These are phyloP conservation scores for Acanthurus leucopareius DNA, from an alignment of 2,797 vertebrate species.

Conservation along the genomic window DNA sequence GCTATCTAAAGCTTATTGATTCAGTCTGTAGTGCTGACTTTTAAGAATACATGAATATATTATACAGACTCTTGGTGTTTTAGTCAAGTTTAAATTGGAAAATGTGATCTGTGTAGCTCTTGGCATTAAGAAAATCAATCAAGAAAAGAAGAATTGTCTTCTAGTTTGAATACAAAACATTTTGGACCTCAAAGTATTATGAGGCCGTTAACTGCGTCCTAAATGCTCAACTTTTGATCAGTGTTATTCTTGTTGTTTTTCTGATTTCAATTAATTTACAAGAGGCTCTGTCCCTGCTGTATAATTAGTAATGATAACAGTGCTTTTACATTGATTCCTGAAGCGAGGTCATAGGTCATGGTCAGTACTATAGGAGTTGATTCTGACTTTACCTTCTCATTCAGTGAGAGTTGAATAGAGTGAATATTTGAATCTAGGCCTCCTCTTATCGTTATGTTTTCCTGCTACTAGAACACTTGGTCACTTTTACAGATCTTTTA, in stretches of 20 bases:
- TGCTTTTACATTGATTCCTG: conserved; percentile 4
- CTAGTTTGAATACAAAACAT: background rate
- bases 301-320: background rate
- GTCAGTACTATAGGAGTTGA: conserved; percentile 8
- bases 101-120: conserved; percentile 42
- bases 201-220: background rate
- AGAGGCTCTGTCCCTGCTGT: background rate
- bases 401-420: conserved; percentile 4
- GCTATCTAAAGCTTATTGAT: conserved; percentile 10
- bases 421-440: conserved; percentile 9
- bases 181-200: background rate
- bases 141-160: conserved; percentile 19
- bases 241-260: background rate
- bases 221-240: background rate
- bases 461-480: background rate
- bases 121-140: conserved; percentile 19
- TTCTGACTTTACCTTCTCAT: conserved; percentile 4
- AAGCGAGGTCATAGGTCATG: conserved; percentile 37
- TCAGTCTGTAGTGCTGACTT: conserved; percentile 35
- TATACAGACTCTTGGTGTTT: conserved; percentile 45
- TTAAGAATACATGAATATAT: conserved; percentile 62
- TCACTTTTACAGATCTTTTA: background rate
- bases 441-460: background rate
- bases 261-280: background rate
- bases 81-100: conserved; percentile 29